A percentile compares a stretch with the other conserved stretches of the same genome.
Evolutionary conservation across 1,140 invertebrate species (phyloP).

Genomic region (Venturia canescens): DNA sequence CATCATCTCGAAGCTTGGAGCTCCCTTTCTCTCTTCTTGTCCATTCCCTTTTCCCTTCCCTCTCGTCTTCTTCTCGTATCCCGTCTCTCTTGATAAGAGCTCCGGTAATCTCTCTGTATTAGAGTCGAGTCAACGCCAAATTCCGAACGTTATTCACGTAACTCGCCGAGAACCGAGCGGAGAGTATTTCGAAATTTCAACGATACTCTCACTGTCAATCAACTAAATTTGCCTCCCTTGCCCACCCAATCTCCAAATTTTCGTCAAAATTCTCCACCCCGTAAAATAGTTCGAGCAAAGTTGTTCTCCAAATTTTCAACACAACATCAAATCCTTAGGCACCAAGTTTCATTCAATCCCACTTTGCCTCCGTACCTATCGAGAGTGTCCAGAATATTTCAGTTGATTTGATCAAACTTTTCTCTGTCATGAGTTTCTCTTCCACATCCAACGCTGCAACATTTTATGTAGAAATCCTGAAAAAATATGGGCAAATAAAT

Average conservation of each 20-base stretch:
- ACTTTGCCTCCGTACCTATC: no score
- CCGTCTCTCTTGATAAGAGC: constrained; percentile 5
- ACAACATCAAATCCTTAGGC: no score
- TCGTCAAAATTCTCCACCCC: background rate
- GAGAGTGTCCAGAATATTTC: no score
- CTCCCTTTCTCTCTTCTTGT: constrained; percentile 3
- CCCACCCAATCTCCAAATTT: background rate
- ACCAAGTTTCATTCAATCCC: no score
- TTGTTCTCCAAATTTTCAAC: background rate
- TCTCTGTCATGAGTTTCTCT: no score
- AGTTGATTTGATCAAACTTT: no score
- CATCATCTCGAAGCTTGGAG: background rate
- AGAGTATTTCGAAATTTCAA: constrained; percentile 2
- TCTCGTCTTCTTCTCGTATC: background rate
- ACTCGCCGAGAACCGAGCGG: background rate
- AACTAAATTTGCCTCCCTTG: background rate
- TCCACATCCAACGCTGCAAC: no score
- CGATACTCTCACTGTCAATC: constrained; percentile 1
- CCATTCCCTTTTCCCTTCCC: background rate
- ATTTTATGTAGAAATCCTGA: no score
- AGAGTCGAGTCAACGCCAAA: constrained; percentile 9
- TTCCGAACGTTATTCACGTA: constrained; percentile 12
- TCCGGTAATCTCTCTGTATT: constrained; percentile 5
- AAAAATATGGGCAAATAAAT: no score
- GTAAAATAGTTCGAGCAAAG: background rate